Base-by-base conservation (phyloP, 2,113 vertebrate species). In the Telmatochromis sp. region DNA sequence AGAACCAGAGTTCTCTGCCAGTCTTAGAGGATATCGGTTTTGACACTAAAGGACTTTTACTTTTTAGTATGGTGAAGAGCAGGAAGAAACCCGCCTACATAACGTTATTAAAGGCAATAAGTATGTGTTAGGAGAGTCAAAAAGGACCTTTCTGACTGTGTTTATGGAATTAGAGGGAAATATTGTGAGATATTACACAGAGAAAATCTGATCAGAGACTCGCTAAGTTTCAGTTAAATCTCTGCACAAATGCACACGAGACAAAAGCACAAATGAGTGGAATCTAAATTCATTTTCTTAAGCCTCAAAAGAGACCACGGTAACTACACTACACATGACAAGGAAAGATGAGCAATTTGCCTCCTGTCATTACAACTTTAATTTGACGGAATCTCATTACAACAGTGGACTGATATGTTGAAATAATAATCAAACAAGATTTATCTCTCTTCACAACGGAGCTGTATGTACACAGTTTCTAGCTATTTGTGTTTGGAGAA, bases 321-420 rank as follows among this genome's bases (percentile, higher is more conserved):
- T 78, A 78, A 78, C 73, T 33, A 33, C 45, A 51, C 73, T 50
- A 2, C 23, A 31, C 15, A 31, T 31, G 40, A 78, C 73, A 78
- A 55, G 75, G 85, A 79, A 28, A 57, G 78, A 87, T 21, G 37
- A 80, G 86, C 88, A 33, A 65, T 86, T 89, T 50, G 19, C 55
- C 63, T 81, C 60, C 79, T 80, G 75, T 81, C 86, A 73, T 78
- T 60, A 80, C 37, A 23, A 50, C 81, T 89, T 86, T 51, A 51
- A 33, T 51, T 51, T 78, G 82, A 90, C 86, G 15, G 79, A 82
- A 91, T 92, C 63, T 80, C 50, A 89, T 94, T 92, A 51, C 10
- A 51, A 78, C 45, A 0, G 10, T 31, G 15, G 45, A 51, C 7
- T 50, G 45, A 78, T 78, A 13, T 78, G 26, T 51, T 33, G 45